A percentile compares a stretch with the other conserved stretches of the same genome.
phyloP scores from a whole-genome alignment of 1,140 invertebrate species.

The Teleopsis dalmanni region DNA sequence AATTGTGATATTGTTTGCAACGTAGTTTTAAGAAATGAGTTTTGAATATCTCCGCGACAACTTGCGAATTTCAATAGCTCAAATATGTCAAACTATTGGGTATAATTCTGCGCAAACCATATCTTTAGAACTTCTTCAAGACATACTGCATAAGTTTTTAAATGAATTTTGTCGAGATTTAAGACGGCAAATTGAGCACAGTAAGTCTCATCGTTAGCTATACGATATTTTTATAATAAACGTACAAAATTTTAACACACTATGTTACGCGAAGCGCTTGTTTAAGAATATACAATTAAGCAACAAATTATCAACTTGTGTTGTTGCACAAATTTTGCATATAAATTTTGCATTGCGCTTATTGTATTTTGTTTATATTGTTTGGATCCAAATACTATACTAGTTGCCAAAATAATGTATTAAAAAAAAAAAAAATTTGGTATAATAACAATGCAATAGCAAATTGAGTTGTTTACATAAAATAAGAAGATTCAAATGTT shows the following conservation, averaged over 20 bases:
- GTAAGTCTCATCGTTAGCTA: conserved; percentile 49
- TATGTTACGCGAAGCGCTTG: neutral
- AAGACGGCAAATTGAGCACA: conserved; percentile 77
- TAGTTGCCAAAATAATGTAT: too few species aligned
- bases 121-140: conserved; percentile 79
- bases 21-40: too few species aligned
- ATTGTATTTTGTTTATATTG: too few species aligned
- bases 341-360: too few species aligned
- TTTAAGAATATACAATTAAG: too few species aligned
- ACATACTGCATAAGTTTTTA: conserved; percentile 79
- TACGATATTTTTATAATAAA: too few species aligned
- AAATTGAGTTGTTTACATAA: neutral
- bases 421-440: neutral
- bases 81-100: conserved; percentile 71
- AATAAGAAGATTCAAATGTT: too few species aligned
- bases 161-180: conserved; percentile 63
- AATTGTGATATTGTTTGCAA: too few species aligned
- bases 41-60: conserved; percentile 57
- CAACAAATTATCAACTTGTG: neutral
- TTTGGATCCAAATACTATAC: too few species aligned
- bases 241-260: too few species aligned
- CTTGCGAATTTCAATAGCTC: conserved; percentile 67
- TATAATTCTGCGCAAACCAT: conserved; percentile 83
- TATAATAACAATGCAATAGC: neutral
- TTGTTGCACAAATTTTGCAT: too few species aligned